Conservation (phyloP, 2,888 invertebrate species). For the Laothoe populi region DNA sequence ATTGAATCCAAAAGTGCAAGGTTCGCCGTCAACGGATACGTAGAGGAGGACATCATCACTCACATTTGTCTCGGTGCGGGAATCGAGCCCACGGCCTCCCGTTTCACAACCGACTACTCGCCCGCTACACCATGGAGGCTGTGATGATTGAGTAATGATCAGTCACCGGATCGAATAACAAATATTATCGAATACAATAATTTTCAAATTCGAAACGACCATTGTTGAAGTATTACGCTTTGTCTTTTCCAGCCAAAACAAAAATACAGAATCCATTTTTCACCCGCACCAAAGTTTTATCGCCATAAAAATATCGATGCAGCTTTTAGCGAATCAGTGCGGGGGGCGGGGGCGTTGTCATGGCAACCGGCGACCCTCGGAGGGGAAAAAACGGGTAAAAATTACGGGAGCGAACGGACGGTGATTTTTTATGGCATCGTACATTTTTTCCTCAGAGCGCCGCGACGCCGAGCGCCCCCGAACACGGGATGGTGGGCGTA, state of each 20-base stretch:
- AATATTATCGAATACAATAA: too few species aligned
- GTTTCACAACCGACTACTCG: too few species aligned
- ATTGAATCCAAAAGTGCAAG: too few species aligned
- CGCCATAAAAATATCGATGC: slow-evolving; percentile 78
- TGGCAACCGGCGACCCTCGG: slow-evolving; percentile 77
- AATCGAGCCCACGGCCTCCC: too few species aligned
- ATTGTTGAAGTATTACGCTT: neutral
- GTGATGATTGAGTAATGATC: too few species aligned
- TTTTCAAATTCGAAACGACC: too few species aligned
- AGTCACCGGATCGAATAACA: too few species aligned
- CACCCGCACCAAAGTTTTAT: slow-evolving; percentile 39
- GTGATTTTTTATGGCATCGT: slow-evolving; percentile 84
- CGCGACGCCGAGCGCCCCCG: slow-evolving; percentile 58
- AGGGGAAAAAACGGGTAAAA: slow-evolving; percentile 85
- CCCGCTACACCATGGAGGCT: too few species aligned
- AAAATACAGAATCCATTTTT: slow-evolving; percentile 11
- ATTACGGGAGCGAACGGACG: slow-evolving; percentile 80
- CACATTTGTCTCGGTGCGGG: too few species aligned
- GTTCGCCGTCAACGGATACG: too few species aligned
- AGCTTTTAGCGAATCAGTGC: slow-evolving; percentile 61
- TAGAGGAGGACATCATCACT: too few species aligned
- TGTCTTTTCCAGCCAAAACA: slow-evolving; percentile 24
- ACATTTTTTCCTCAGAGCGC: slow-evolving; percentile 80
- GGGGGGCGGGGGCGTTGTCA: slow-evolving; percentile 68
- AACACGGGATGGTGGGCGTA: slow-evolving; percentile 55